Base-by-base conservation (phyloP, 2,888 invertebrate genomes). In the Lingula anatina region DNA sequence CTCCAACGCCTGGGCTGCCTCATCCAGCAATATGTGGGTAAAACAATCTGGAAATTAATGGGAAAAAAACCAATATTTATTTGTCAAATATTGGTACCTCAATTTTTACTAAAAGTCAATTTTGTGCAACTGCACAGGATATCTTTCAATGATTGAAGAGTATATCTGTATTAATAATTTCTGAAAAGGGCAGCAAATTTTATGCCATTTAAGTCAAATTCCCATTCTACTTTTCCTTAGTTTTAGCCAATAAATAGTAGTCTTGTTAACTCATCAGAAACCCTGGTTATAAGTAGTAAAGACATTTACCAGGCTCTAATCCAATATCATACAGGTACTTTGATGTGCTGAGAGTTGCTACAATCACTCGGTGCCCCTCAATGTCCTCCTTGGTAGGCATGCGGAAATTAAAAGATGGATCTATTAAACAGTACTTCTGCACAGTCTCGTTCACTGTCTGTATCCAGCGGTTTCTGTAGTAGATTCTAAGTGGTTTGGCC, bases 1-100 rank as follows among this genome's bases (percentile, higher is more conserved):
- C 75, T 90, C 90, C 80, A 89, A 84, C 0, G 89, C 88, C 71
- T 90, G 90, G 0, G 90, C 90, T 0, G 90, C 90, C 79, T 90
- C 90, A 73, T 90, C 90, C 44, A 90, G 79, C 49, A 90, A 81
- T 55, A 90, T 88, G 75, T 90, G 90, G 0, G 87, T 88, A 66
- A 89, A 87, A 60, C 82, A 82, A 38, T 82, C 81, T 81, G 59
- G 5, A 50, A 47, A 18, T 38, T 28, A 49, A 20, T 23, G 9
- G 7, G 15, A 44, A 28, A 18, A 23, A 44, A 4, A 21, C 9
- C 3, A 23, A 25, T 23, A 21, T 1, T 4, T 25, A 42, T n/a
- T n/a, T n/a, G n/a, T n/a, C n/a, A n/a, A n/a, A n/a, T n/a, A n/a
- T n/a, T n/a, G n/a, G n/a, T n/a, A n/a, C n/a, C n/a, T n/a, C n/a